Conservation (phyloP, 1,140 invertebrate genomes). For the Pomacea maculata region DNA sequence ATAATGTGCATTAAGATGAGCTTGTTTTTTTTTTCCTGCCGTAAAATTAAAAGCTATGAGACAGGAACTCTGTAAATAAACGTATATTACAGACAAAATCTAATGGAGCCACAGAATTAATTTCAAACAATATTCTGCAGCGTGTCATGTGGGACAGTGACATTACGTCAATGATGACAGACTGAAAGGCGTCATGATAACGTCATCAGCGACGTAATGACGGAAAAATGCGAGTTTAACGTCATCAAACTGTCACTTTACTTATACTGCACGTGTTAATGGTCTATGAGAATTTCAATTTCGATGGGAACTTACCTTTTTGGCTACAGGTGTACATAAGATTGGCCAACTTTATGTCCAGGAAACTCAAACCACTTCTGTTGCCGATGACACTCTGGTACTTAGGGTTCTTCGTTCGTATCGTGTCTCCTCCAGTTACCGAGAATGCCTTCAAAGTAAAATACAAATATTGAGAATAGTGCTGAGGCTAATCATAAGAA, state of each 20-base stretch:
- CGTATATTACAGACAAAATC: too few relatives aligned
- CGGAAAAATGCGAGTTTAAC: slow-evolving; percentile 22
- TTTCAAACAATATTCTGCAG: background rate
- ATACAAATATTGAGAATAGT: background rate
- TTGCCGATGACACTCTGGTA: slow-evolving; percentile 49
- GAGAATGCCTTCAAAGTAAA: slow-evolving; percentile 31
- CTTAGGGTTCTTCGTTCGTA: slow-evolving; percentile 31
- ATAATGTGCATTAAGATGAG: background rate
- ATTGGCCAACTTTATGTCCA: slow-evolving; percentile 48
- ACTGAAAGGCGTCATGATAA: slow-evolving; percentile 44
- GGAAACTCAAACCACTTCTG: slow-evolving; percentile 41
- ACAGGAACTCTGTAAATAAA: too few relatives aligned
- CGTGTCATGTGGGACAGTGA: background rate
- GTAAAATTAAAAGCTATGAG: too few relatives aligned
- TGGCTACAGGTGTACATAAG: slow-evolving; percentile 44
- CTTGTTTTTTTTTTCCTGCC: too few relatives aligned
- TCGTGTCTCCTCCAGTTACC: slow-evolving; percentile 34
- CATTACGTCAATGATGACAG: slow-evolving; percentile 40
- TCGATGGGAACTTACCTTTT: too few relatives aligned
- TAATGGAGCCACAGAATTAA: too few relatives aligned
- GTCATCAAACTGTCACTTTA: background rate
- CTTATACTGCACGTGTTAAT: background rate
- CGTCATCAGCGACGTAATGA: slow-evolving; percentile 33
- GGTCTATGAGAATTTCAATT: background rate
- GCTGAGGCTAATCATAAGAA: background rate